Evolutionary conservation across 2,113 vertebrate species (phyloP).

Genomic region (Heptranchias perlo): DNA sequence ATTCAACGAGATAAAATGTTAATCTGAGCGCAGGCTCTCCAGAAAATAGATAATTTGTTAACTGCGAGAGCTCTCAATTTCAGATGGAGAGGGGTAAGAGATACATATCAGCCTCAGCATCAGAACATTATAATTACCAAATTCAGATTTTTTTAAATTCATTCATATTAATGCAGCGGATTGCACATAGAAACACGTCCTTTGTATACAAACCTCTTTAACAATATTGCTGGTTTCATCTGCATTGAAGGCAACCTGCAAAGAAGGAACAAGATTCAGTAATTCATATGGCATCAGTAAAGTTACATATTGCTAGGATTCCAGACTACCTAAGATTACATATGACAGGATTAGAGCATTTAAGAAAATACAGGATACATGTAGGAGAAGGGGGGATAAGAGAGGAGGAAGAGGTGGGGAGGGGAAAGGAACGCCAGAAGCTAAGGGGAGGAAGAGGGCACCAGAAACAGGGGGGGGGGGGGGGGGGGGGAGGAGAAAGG

Average conservation of each 20-base stretch:
- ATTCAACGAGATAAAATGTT: slow-evolving; percentile 9
- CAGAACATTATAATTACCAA: not conserved
- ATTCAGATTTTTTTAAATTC: not conserved
- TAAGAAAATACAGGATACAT: not conserved
- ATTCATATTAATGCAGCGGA: not conserved
- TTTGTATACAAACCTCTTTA: slow-evolving; percentile 30
- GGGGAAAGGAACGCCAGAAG: not conserved
- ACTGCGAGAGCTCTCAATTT: not conserved
- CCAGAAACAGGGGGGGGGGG: not conserved
- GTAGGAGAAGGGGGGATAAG: not conserved
- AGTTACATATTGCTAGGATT: not conserved
- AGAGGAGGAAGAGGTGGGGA: no score
- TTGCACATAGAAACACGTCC: not conserved
- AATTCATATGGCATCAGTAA: not conserved
- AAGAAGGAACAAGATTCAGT: not conserved
- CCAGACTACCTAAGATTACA: not conserved
- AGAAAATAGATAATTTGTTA: not conserved
- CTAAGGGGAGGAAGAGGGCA: not conserved
- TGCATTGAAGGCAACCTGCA: slow-evolving; percentile 29
- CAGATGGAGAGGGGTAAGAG: not conserved
- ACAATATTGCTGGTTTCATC: slow-evolving; percentile 39
- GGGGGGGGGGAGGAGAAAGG: no score
- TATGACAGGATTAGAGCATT: no score
- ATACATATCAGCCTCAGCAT: not conserved
- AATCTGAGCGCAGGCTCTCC: not conserved